phyloP scores from a whole-genome alignment of 1,140 invertebrate species.

The Drosophila funebris region DNA sequence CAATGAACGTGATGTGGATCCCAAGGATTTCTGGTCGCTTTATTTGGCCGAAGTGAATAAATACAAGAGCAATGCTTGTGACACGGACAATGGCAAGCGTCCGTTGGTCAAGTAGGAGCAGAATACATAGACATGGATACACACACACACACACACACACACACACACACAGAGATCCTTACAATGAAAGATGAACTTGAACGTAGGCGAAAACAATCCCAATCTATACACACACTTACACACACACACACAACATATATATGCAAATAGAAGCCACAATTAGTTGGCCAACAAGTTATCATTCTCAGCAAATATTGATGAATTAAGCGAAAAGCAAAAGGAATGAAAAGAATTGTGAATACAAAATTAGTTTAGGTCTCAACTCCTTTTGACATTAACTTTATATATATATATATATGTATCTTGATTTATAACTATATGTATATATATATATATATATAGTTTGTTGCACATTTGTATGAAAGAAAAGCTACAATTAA shows the following conservation, averaged over 20 bases:
- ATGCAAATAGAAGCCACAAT: neutral
- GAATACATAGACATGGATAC: constrained; percentile 31
- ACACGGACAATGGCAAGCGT: constrained; percentile 95
- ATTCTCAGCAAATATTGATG: neutral
- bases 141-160: constrained; percentile 33
- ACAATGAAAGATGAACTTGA: constrained; percentile 16
- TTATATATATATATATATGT: neutral
- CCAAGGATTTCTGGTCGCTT: constrained; percentile 95
- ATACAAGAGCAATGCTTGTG: constrained; percentile 95
- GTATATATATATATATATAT: neutral
- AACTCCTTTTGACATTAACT: too few species aligned
- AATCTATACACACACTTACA: neutral
- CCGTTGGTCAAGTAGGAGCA: constrained; percentile 92
- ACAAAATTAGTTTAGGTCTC: too few species aligned
- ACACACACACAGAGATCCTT: neutral
- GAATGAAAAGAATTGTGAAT: too few species aligned
- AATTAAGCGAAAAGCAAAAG: neutral
- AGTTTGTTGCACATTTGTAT: constrained; percentile 2
- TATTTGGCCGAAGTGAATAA: constrained; percentile 97
- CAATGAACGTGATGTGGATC: constrained; percentile 86
- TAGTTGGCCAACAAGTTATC: neutral
- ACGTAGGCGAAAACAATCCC: constrained; percentile 9
- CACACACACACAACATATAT: constrained; percentile 1
- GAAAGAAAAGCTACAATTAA: neutral
- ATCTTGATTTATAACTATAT: neutral